phyloP scores from a whole-genome alignment of 2,888 invertebrate species.

The Alitta virens region DNA sequence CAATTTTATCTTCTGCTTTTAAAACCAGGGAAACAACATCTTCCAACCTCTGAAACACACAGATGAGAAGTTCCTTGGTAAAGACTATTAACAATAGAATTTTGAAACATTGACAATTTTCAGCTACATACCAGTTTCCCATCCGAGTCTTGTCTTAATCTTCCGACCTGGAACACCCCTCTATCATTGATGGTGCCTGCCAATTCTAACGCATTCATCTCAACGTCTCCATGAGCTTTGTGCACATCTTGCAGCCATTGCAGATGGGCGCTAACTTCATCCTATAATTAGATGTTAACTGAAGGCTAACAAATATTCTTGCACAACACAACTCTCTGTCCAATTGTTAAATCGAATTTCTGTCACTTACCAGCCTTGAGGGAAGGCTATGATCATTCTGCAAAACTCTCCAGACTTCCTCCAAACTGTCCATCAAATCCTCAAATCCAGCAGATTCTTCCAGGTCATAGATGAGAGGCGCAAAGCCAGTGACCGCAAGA shows the following conservation, averaged over 20 bases:
- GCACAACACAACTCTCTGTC: no score
- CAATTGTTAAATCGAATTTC: not conserved
- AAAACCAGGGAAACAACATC: slow-evolving; percentile 33
- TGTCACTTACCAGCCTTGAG: slow-evolving; percentile 36
- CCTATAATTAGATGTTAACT: slow-evolving; percentile 19
- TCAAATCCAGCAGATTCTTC: slow-evolving; percentile 29
- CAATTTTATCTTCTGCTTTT: slow-evolving; percentile 22
- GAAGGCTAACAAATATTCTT: no score
- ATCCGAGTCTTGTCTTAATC: not conserved
- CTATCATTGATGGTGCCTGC: slow-evolving; percentile 39
- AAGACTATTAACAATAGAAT: no score
- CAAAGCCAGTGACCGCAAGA: slow-evolving; percentile 46
- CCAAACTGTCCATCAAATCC: slow-evolving; percentile 37
- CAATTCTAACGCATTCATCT: slow-evolving; percentile 41
- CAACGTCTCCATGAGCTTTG: slow-evolving; percentile 45
- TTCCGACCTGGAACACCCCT: slow-evolving; percentile 34
- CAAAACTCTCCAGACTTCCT: slow-evolving; percentile 39
- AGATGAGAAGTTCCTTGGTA: not conserved
- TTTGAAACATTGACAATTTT: no score
- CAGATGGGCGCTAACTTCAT: slow-evolving; percentile 34
- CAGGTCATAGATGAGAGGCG: slow-evolving; percentile 49
- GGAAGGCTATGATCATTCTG: slow-evolving; percentile 38
- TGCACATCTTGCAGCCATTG: slow-evolving; percentile 43
- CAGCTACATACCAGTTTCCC: no score
- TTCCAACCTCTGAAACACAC: slow-evolving; percentile 3